Evolutionary conservation across 1,140 invertebrate species (phyloP), one percentile per base, ranked within the genome.

Genomic region (Belonocnema kinseyi): DNA sequence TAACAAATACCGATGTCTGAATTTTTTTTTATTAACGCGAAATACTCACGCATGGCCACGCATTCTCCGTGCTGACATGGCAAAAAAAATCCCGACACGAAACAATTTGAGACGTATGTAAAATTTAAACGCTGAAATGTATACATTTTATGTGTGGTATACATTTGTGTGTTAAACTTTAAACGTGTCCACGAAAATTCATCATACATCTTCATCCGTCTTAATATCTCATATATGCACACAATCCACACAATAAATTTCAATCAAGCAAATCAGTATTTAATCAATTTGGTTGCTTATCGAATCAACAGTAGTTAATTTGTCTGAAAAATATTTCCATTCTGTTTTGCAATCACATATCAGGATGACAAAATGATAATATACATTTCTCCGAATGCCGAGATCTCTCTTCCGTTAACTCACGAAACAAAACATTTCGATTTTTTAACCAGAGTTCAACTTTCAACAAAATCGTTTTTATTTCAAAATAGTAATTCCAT

Each of bases 81-180:
- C 61, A 66, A n/a, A 7, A 66, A 66, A 66, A 40, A 66, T 66
- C 33, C 46, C 61, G 61, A 66, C 61, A 66, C 61, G n/a, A 66
- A 66, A 66, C 16, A 66, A 66, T 66, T 66, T 66, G 61, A 66
- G 61, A 66, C 61, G 4, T 66, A 33, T 40, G 13, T 33, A 66
- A 6, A 16, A 61, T 66, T 16, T 66, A 66, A 40, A 40, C 33
- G 16, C 33, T 66, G 61, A 66, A 66, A 66, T 66, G 61, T 66
- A 26, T 66, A 33, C 61, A n/a, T 40, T 66, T 66, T 46, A 66
- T 40, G 7, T 66, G 61, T 66, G 40, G 40, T 19, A 66, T 66
- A 66, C 26, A 46, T n/a, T 66, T 66, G n/a, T 40, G 40, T 19
- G 13, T 21, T 16, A 66, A 33, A 40, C 3, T 46, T 66, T 66